These are phyloP conservation scores for Rhinichthys klamathensis DNA, from an alignment of 2,113 vertebrate species.

Conservation along the genomic window DNA sequence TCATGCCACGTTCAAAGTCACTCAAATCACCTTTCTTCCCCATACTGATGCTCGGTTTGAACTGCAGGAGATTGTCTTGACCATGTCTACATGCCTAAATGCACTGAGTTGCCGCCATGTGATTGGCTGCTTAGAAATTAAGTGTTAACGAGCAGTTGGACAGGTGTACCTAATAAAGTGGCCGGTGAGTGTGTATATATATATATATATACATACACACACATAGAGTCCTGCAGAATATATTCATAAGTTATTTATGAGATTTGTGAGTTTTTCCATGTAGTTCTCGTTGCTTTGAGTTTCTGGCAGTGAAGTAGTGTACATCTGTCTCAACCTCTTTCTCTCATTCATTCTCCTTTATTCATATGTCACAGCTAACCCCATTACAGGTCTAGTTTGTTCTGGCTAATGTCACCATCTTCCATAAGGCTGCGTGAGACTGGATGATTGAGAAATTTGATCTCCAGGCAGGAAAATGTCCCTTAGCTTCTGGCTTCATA, in stretches of 20 bases:
- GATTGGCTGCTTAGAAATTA: too few species aligned
- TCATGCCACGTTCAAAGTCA: too few species aligned
- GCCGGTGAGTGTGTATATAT: too few species aligned
- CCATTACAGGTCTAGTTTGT: slow-evolving; percentile 2
- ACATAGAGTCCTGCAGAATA: too few species aligned
- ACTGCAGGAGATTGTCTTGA: too few species aligned
- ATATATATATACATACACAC: too few species aligned
- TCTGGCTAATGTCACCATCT: slow-evolving; percentile 9
- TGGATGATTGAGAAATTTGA: slow-evolving; percentile 12
- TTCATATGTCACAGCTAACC: slow-evolving; percentile 1
- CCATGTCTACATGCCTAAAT: too few species aligned
- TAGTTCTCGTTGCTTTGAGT: not conserved
- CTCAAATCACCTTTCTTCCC: too few species aligned
- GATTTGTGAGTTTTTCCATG: not conserved
- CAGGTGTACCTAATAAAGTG: too few species aligned
- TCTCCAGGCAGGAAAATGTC: not conserved
- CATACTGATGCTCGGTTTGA: too few species aligned
- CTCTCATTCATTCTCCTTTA: not conserved
- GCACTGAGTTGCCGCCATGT: too few species aligned
- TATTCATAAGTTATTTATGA: not conserved
- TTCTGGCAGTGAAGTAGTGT: not conserved
- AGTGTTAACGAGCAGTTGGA: too few species aligned
- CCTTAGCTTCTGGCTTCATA: not conserved
- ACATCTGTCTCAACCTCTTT: not conserved
- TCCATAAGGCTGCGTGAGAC: not conserved